phyloP scores from a whole-genome alignment of 2,888 invertebrate genomes.

The Syrphus vitripennis region DNA sequence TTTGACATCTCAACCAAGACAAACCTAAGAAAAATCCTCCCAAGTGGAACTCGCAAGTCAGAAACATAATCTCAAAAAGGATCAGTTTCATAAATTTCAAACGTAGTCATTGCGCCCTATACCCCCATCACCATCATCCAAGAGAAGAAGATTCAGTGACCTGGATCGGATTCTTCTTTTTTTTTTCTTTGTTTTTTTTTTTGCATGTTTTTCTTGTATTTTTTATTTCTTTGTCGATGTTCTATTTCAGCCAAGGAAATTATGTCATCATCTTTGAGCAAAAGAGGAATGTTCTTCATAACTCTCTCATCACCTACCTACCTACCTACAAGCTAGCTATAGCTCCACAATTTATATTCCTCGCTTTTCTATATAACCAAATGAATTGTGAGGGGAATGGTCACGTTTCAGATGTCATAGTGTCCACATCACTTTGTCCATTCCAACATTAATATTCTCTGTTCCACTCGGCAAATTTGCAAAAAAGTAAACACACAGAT shows the following conservation, averaged over 20 bases:
- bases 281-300: constrained; percentile 9
- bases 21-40: constrained; percentile 2
- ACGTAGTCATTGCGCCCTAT: constrained; percentile 26
- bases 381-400: background rate
- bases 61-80: constrained; percentile 52
- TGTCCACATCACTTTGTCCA: constrained; percentile 47
- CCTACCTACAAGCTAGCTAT: background rate
- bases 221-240: background rate
- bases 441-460: constrained; percentile 41
- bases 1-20: constrained; percentile 19
- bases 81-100: constrained; percentile 54
- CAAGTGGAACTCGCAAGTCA: constrained; percentile 46
- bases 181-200: background rate
- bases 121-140: background rate
- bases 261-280: constrained; percentile 42
- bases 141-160: constrained; percentile 35
- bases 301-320: background rate
- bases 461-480: constrained; percentile 54
- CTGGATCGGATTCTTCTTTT: constrained; percentile 38
- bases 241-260: constrained; percentile 30
- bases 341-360: background rate
- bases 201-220: background rate
- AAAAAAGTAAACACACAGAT: constrained; percentile 58
- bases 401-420: constrained; percentile 59
- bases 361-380: background rate